phyloP scores from a whole-genome alignment of 2,113 vertebrate species.

The Pygoscelis antarcticus region DNA sequence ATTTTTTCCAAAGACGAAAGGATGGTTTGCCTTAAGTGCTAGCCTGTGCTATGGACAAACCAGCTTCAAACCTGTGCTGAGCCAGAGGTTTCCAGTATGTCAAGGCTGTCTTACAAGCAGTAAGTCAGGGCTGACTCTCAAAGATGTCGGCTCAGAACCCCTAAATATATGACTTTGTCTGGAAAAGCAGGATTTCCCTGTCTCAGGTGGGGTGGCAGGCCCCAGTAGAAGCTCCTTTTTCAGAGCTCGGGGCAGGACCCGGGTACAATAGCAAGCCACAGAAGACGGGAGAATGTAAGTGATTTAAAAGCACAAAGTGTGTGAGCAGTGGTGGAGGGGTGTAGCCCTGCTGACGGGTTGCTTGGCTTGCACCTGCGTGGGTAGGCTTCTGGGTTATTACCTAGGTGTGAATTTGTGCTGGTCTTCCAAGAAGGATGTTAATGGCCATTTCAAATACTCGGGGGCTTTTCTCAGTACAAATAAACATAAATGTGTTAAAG shows the following conservation, averaged over 20 bases:
- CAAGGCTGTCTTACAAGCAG: background rate
- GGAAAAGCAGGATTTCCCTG: background rate
- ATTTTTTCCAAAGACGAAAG: background rate
- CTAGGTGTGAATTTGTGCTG: background rate
- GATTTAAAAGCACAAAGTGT: background rate
- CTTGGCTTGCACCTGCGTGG: background rate
- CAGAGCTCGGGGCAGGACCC: fast-evolving
- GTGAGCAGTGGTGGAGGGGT: background rate
- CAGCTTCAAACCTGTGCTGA: background rate
- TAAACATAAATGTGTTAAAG: background rate
- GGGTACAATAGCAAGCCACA: background rate
- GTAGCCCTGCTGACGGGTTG: background rate
- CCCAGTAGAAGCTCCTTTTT: background rate
- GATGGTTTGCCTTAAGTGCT: background rate
- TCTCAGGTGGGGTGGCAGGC: background rate
- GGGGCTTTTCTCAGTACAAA: background rate
- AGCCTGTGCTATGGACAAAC: background rate
- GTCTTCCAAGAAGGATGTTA: background rate
- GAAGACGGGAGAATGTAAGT: background rate
- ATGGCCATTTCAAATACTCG: conserved; percentile 8
- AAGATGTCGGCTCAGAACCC: background rate
- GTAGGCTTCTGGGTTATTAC: background rate
- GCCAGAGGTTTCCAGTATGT: background rate
- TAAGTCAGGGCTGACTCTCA: background rate
- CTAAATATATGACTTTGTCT: background rate